Percentiles rank a stretch among this genome's conserved stretches.
Conservation (phyloP, 2,888 invertebrate genomes). For the Leptinotarsa haldemani region DNA sequence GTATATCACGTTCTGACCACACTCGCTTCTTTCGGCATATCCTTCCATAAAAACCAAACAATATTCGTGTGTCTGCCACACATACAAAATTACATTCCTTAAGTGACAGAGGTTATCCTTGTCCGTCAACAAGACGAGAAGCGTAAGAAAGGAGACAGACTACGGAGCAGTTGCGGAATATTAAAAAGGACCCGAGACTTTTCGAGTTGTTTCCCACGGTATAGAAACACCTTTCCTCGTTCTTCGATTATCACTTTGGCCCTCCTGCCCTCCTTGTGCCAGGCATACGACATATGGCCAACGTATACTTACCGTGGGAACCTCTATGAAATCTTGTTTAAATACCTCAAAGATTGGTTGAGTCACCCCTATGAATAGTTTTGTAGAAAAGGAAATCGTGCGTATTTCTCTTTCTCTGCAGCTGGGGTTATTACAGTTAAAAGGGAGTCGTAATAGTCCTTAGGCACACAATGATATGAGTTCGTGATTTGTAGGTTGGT, state of each 20-base stretch:
- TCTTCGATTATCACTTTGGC: conserved; percentile 56
- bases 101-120: conserved; percentile 26
- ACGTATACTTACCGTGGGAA: conserved; percentile 58
- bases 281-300: conserved; percentile 61
- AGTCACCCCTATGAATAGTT: conserved; percentile 52
- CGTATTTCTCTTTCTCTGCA: conserved; percentile 48
- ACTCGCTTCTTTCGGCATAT: conserved; percentile 45
- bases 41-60: conserved; percentile 44
- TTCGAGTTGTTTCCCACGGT: conserved; percentile 54
- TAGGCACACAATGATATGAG: no score
- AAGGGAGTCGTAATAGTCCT: conserved; percentile 47
- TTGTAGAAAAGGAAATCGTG: conserved; percentile 52
- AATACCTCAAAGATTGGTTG: conserved; percentile 55
- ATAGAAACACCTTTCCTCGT: conserved; percentile 52
- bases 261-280: conserved; percentile 51
- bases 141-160: conserved; percentile 31
- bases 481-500: no score
- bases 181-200: conserved; percentile 47
- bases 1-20: conserved; percentile 55
- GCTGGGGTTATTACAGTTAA: conserved; percentile 28
- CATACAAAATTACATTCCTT: conserved; percentile 42
- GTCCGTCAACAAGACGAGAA: conserved; percentile 17
- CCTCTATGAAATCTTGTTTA: conserved; percentile 51
- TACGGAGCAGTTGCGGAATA: conserved; percentile 48
- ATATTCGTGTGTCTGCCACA: conserved; percentile 49